Conservation (phyloP, 2,888 invertebrate species). For the Leptopilina syphax region DNA sequence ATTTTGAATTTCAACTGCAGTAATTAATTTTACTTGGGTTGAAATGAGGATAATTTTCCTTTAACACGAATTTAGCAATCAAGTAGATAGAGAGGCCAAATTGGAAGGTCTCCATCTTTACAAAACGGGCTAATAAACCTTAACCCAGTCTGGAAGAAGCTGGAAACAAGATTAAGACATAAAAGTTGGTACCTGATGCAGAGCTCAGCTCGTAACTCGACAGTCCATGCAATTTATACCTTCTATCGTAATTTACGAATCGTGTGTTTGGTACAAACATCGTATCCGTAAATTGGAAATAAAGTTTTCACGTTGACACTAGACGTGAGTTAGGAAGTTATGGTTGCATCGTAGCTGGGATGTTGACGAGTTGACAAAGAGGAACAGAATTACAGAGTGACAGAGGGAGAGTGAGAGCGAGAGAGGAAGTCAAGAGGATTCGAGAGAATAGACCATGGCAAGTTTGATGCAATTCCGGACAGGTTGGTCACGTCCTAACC, state of each 20-base stretch:
- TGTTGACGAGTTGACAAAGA: constrained; percentile 49
- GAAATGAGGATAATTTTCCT: too few species aligned
- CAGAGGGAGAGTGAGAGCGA: not conserved
- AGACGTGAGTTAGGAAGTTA: constrained; percentile 47
- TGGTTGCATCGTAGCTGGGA: constrained; percentile 47
- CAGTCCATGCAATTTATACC: constrained; percentile 14
- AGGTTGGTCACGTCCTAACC: constrained; percentile 66
- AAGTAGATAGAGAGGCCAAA: not conserved
- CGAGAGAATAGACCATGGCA: constrained; percentile 43
- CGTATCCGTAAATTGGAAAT: constrained; percentile 47
- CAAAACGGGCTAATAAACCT: constrained; percentile 6
- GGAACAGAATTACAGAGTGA: not conserved
- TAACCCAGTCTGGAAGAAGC: not conserved
- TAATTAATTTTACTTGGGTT: too few species aligned
- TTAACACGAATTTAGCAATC: too few species aligned
- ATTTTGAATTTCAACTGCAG: too few species aligned
- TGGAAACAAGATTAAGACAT: constrained; percentile 33
- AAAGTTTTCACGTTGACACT: constrained; percentile 52
- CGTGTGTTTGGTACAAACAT: constrained; percentile 24
- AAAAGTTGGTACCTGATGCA: constrained; percentile 20
- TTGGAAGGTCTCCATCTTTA: constrained; percentile 2
- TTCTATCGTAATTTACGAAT: constrained; percentile 35
- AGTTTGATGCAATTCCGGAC: constrained; percentile 66
- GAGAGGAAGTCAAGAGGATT: constrained; percentile 11
- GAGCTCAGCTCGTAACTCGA: constrained; percentile 31